Evolutionary conservation across 2,888 invertebrate species (phyloP).

Genomic region (Ferdinandea cuprea): DNA sequence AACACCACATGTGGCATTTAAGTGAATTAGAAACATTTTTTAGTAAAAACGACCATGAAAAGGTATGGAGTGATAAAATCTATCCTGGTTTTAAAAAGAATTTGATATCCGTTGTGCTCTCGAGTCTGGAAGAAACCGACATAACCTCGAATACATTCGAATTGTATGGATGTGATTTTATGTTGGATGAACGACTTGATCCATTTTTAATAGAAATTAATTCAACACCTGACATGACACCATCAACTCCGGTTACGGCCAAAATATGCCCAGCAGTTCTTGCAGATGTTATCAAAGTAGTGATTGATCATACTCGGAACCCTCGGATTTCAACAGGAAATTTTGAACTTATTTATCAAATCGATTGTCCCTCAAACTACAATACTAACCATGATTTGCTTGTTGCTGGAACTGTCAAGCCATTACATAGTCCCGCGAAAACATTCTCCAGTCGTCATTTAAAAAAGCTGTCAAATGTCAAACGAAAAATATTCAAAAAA

Average conservation of each 20-base stretch:
- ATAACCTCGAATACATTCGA: conserved; percentile 91
- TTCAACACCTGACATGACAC: conserved; percentile 92
- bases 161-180: conserved; percentile 96
- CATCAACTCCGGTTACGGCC: conserved; percentile 92
- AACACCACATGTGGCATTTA: conserved; percentile 93
- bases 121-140: conserved; percentile 89
- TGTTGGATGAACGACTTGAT: conserved; percentile 91
- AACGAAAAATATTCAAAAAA: no score
- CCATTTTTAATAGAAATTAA: conserved; percentile 97
- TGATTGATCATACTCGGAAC: conserved; percentile 80
- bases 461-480: no score
- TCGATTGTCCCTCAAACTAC: conserved; percentile 4
- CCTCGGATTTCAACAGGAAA: conserved; percentile 84
- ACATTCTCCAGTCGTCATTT: no score
- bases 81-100: conserved; percentile 94
- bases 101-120: conserved; percentile 90
- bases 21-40: conserved; percentile 88
- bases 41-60: conserved; percentile 81
- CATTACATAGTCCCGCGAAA: conserved; percentile 27
- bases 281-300: conserved; percentile 94
- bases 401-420: conserved; percentile 37
- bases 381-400: conserved; percentile 25
- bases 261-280: conserved; percentile 91
- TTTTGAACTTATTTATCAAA: conserved; percentile 85
- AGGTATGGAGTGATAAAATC: conserved; percentile 88